These are phyloP conservation scores for Formicarius rufipectus DNA, from an alignment of 2,113 vertebrate species.

Conservation along the genomic window DNA sequence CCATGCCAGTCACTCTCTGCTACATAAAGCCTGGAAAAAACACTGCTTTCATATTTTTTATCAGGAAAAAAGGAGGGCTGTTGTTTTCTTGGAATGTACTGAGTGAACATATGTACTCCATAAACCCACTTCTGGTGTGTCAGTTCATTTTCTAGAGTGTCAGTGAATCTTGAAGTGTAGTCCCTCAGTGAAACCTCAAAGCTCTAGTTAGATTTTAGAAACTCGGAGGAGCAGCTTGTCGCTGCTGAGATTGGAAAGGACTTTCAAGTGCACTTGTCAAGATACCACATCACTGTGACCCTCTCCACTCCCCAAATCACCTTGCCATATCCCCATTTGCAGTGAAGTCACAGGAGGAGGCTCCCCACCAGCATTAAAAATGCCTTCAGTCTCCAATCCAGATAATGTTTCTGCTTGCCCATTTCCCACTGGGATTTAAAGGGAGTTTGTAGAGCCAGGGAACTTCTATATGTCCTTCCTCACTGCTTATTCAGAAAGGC, in stretches of 20 bases:
- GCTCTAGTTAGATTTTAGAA: neutral
- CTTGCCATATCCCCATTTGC: neutral
- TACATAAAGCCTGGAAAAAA: neutral
- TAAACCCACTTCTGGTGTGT: neutral
- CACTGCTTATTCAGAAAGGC: neutral
- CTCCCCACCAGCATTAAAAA: neutral
- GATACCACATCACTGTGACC: neutral
- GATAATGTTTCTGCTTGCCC: neutral
- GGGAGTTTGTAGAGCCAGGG: neutral
- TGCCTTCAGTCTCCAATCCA: neutral
- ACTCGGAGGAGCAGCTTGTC: neutral
- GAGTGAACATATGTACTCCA: neutral
- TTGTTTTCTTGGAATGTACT: neutral
- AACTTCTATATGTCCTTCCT: neutral
- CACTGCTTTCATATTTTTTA: neutral
- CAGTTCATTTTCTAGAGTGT: neutral
- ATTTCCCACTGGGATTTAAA: neutral
- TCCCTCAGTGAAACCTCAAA: neutral
- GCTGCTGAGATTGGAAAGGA: neutral
- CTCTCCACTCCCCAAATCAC: neutral
- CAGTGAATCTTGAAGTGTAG: neutral
- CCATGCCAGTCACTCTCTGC: neutral
- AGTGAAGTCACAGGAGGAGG: neutral
- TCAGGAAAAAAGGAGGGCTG: neutral
- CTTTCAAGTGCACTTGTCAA: neutral